Conservation (phyloP, 2,888 invertebrate genomes). For the Acleris emargana region DNA sequence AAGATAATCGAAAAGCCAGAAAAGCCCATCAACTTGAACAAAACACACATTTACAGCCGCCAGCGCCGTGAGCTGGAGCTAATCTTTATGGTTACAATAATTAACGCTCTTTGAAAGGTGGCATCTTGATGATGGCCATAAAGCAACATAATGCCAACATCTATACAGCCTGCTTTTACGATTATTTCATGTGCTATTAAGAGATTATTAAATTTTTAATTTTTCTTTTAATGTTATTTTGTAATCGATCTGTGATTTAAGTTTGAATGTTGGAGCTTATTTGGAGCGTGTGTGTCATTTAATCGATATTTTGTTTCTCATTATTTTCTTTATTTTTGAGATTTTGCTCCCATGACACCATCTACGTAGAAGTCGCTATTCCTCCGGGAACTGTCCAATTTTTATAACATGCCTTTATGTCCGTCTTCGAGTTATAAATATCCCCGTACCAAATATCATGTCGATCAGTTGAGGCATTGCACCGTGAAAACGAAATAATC, state of each 20-base stretch:
- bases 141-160: constrained; percentile 61
- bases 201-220: constrained; percentile 32
- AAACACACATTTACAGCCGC: constrained; percentile 14
- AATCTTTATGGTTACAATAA: constrained; percentile 43
- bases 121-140: constrained; percentile 61
- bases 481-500: no score
- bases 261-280: neutral
- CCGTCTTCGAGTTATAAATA: no score
- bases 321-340: neutral
- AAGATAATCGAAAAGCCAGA: neutral
- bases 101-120: constrained; percentile 57
- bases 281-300: neutral
- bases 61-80: constrained; percentile 16
- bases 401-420: no score
- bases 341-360: no score
- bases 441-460: no score
- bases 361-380: no score
- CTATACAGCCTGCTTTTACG: constrained; percentile 57
- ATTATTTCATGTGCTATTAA: constrained; percentile 62
- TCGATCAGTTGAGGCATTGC: no score
- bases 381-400: no score
- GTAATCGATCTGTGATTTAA: constrained; percentile 18
- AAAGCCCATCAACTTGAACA: neutral
- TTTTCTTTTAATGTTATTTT: constrained; percentile 12
- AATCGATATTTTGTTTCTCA: neutral